Evolutionary conservation across 2,797 vertebrate species (phyloP), one percentile per base, ranked within the genome.

Genomic region (Babyrousa celebensis): DNA sequence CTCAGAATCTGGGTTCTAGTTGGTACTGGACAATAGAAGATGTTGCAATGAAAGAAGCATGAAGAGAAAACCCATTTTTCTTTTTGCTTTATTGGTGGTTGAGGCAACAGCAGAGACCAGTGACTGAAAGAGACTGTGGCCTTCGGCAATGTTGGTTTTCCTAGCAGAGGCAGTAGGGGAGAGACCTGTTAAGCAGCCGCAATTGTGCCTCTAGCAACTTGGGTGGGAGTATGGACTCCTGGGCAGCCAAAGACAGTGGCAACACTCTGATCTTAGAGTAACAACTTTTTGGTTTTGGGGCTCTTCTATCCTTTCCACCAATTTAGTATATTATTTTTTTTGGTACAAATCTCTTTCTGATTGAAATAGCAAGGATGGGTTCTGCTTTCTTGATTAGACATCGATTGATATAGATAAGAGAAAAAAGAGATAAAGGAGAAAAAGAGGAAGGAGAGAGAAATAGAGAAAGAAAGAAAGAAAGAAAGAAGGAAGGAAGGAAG

Each of bases 161-260:
- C 32, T 11, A 12, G 10, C 0, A 65, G 17, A 16, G 3, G 16
- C 32, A 52, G 43, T 25, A 20, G 15, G 9, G 36, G 12, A 48
- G 8, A 63, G 3, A 14, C 1, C 11, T 36, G 9, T 16, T 1
- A 20, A 14, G 14, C 8, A 21, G 10, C 29, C 25, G 12, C 10
- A 62, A 1, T 6, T 78, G 62, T 54, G 5, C 29, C 9, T 10
- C 80, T 15, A 63, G 71, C 14, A 72, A 18, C 27, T 4, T 36
- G 15, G 40, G 25, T 12, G 9, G 6, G 1, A 48, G 18, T 3
- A 48, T 2, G 8, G 15, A 67, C 20, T 40, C 52, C 52, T 18
- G 40, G 12, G 6, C 21, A 72, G 17, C 36, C 29, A 78, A 12
- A n/a, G 27, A 62, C 8, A 70, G 27, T 21, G 6, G 10, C 18